Evolutionary conservation across 2,797 vertebrate genomes (phyloP).

Genomic region (Selene dorsalis): DNA sequence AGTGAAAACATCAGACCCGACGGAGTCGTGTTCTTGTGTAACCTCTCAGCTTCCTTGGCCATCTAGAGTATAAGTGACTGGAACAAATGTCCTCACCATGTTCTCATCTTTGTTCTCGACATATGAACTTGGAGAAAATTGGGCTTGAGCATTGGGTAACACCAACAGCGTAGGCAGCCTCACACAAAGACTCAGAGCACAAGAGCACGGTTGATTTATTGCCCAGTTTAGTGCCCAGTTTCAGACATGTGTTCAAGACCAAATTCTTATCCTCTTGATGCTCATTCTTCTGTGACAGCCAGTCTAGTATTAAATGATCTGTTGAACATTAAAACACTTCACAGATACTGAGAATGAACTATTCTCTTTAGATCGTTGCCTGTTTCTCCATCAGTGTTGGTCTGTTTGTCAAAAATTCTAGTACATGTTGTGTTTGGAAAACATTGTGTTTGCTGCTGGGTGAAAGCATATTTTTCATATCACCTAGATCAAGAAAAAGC

Average conservation of each 20-base stretch:
- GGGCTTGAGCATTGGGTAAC: neutral
- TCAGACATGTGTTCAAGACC: neutral
- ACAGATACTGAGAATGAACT: neutral
- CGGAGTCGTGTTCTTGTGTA: neutral
- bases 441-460: neutral
- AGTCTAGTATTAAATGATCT: neutral
- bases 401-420: neutral
- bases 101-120: neutral
- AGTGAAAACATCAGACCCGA: neutral
- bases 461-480: constrained; percentile 2
- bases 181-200: neutral
- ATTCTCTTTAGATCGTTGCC: neutral
- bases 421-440: neutral
- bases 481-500: neutral
- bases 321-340: neutral
- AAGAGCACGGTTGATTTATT: neutral
- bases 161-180: neutral
- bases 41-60: neutral
- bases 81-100: neutral
- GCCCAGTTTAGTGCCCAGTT: neutral
- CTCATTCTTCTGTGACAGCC: neutral
- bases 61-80: neutral
- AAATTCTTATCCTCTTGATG: neutral
- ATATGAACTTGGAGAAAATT: neutral
- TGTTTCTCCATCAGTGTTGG: neutral